A percentile compares a stretch with the other conserved stretches of the same genome.
phyloP scores from a whole-genome alignment of 2,888 invertebrate species.

The Stenodera caucasica region DNA sequence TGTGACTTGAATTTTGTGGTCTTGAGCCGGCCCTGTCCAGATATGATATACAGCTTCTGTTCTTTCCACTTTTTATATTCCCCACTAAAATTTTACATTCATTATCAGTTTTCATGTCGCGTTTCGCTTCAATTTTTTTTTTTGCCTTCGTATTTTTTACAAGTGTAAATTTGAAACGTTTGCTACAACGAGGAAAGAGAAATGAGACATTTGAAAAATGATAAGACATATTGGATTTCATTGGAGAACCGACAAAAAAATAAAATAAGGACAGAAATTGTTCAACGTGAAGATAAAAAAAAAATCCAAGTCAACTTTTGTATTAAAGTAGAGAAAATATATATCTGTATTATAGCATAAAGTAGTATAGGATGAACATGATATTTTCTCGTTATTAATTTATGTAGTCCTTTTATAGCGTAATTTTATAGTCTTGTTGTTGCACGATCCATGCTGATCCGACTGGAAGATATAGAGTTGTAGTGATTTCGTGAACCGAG shows the following conservation, averaged over 20 bases:
- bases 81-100: not conserved
- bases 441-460: slow-evolving; percentile 21
- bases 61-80: too few species aligned
- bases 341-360: too few species aligned
- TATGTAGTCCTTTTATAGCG: slow-evolving; percentile 24
- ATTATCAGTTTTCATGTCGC: slow-evolving; percentile 6
- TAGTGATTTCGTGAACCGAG: slow-evolving; percentile 8
- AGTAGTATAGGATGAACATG: slow-evolving; percentile 17
- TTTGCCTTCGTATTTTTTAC: not conserved
- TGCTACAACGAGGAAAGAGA: slow-evolving; percentile 16
- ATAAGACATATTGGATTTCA: slow-evolving; percentile 27
- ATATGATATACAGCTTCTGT: too few species aligned
- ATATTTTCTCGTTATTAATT: slow-evolving; percentile 26
- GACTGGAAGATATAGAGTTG: slow-evolving; percentile 6
- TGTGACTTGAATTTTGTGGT: too few species aligned
- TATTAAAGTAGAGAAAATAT: not conserved
- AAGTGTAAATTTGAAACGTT: slow-evolving; percentile 25
- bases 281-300: too few species aligned
- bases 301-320: slow-evolving; percentile 6
- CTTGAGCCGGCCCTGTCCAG: too few species aligned
- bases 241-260: slow-evolving; percentile 15
- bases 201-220: slow-evolving; percentile 28
- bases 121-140: slow-evolving; percentile 21
- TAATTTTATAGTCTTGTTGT: slow-evolving; percentile 28
- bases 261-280: too few species aligned